A percentile compares a stretch with the other conserved stretches of the same genome.
These are phyloP conservation scores for Erethizon dorsatum DNA, from an alignment of 2,797 vertebrate genomes.

Conservation along the genomic window DNA sequence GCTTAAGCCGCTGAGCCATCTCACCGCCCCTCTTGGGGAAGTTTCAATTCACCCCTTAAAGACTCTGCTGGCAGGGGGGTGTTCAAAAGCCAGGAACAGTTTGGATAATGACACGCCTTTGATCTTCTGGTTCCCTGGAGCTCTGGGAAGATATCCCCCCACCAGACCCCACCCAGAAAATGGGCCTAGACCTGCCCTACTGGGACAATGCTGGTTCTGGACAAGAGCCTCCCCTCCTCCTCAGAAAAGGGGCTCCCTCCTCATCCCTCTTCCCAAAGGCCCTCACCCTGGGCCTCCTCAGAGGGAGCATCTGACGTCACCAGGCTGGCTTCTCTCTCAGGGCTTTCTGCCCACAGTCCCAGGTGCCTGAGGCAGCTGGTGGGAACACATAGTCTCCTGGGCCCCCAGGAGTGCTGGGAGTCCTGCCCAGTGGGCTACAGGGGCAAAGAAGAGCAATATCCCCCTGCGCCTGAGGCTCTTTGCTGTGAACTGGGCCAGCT, in stretches of 20 bases:
- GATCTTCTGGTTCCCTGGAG: slow-evolving; percentile 42
- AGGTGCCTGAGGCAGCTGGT: not conserved
- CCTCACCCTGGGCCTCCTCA: not conserved
- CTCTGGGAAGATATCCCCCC: not conserved
- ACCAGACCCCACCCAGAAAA: not conserved
- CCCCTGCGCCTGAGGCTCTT: not conserved
- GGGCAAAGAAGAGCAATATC: not conserved
- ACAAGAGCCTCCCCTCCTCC: not conserved
- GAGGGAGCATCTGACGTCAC: not conserved
- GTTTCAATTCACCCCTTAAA: slow-evolving; percentile 37
- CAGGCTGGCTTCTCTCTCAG: no score
- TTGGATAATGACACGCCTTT: slow-evolving; percentile 74
- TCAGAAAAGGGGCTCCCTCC: not conserved
- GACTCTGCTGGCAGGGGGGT: not conserved
- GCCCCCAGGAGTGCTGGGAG: no score
- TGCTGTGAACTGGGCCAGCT: not conserved
- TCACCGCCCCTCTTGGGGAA: not conserved
- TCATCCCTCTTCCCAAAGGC: not conserved
- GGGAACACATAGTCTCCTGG: not conserved
- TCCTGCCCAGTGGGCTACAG: not conserved
- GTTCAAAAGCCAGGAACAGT: slow-evolving; percentile 63
- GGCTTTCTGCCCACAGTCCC: not conserved
- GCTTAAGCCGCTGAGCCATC: no score
- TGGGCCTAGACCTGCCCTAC: not conserved
- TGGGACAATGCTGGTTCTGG: not conserved